Evolutionary conservation across 2,797 vertebrate species (phyloP).

Genomic region (Calcarius lapponicus): DNA sequence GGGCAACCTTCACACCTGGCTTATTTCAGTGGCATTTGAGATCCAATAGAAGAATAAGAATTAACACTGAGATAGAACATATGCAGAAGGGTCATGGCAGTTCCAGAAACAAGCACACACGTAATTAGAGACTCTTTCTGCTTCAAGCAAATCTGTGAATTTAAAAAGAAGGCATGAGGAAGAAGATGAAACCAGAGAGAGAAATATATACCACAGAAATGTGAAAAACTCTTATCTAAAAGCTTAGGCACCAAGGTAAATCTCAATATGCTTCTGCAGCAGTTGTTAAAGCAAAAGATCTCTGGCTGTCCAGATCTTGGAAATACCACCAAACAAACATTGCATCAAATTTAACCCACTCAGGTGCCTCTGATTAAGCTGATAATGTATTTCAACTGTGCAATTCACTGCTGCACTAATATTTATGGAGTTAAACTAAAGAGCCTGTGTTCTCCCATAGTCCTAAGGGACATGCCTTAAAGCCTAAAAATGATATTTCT

Average conservation of each 20-base stretch:
- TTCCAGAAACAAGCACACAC: background rate
- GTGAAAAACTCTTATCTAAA: background rate
- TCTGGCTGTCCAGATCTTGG: constrained; percentile 21
- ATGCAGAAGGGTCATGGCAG: background rate
- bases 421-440: constrained; percentile 42
- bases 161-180: background rate
- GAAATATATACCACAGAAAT: background rate
- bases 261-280: constrained; percentile 19
- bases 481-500: constrained; percentile 29
- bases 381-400: constrained; percentile 40
- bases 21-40: background rate
- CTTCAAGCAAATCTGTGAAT: background rate
- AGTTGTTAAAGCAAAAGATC: constrained; percentile 25
- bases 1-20: background rate
- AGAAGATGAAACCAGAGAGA: background rate
- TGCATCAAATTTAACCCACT: constrained; percentile 20
- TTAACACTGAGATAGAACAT: background rate
- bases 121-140: background rate
- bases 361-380: constrained; percentile 32
- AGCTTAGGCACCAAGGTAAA: background rate
- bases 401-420: constrained; percentile 60
- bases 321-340: constrained; percentile 11
- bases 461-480: constrained; percentile 23
- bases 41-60: background rate
- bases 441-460: background rate